These are phyloP conservation scores for Pimpla rufipes DNA, from an alignment of 2,888 invertebrate genomes.

Conservation along the genomic window DNA sequence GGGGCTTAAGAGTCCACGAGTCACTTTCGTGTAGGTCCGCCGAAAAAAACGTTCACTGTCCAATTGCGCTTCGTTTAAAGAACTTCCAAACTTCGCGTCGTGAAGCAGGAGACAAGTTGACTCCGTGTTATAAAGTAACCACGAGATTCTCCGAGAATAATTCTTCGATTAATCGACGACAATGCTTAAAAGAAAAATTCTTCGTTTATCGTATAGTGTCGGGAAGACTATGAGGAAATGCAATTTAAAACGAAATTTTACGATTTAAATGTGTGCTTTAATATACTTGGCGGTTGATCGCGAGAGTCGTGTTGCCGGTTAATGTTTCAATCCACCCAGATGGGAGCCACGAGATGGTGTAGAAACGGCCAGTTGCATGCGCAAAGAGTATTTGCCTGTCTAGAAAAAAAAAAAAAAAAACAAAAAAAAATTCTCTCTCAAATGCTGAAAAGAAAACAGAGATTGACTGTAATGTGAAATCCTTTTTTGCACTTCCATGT, in stretches of 20 bases:
- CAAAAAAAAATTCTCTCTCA: conserved; percentile 57
- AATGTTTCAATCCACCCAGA: conserved; percentile 1
- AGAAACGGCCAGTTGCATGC: conserved; percentile 60
- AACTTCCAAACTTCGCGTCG: conserved; percentile 39
- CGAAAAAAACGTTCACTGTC: conserved; percentile 15
- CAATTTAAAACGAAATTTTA: conserved; percentile 42
- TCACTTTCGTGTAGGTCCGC: conserved; percentile 35
- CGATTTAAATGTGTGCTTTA: conserved; percentile 17
- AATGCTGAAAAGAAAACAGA: conserved; percentile 55
- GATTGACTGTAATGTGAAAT: conserved; percentile 77
- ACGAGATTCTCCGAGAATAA: conserved; percentile 51
- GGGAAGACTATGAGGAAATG: conserved; percentile 42
- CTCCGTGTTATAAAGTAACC: conserved; percentile 22
- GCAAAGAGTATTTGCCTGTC: conserved; percentile 52
- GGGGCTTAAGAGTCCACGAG: neutral
- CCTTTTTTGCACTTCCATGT: conserved; percentile 84
- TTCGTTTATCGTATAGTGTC: conserved; percentile 25
- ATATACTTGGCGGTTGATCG: conserved; percentile 28
- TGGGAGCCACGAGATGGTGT: conserved; percentile 21
- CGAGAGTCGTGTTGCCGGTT: conserved; percentile 19
- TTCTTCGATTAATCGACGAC: conserved; percentile 69
- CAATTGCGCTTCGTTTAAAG: conserved; percentile 42
- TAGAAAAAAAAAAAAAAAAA: conserved; percentile 61
- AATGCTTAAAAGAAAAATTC: conserved; percentile 42
- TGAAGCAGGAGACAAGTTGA: conserved; percentile 6